phyloP scores from a whole-genome alignment of 1,140 invertebrate species.

The Phymastichus coffea region DNA sequence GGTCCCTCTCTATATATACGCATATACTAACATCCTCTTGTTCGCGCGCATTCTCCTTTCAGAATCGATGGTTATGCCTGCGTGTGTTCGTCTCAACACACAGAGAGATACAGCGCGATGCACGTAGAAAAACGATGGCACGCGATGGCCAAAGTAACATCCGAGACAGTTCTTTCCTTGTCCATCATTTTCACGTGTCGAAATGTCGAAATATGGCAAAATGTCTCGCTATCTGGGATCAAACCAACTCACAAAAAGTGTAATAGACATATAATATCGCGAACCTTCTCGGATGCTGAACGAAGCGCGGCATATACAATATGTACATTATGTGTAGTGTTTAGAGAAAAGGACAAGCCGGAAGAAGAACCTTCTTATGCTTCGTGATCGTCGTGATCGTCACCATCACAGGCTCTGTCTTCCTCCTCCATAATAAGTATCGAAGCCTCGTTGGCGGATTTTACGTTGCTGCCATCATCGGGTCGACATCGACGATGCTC shows the following conservation, averaged over 20 bases:
- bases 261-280: too few species aligned
- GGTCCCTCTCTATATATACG: too few species aligned
- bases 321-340: not conserved
- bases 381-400: not conserved
- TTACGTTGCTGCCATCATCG: too few species aligned
- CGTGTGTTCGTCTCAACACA: not conserved
- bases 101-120: too few species aligned
- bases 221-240: too few species aligned
- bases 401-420: not conserved
- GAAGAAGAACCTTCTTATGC: not conserved
- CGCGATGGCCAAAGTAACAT: conserved; percentile 7
- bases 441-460: conserved; percentile 3
- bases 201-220: too few species aligned
- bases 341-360: not conserved
- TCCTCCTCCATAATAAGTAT: not conserved
- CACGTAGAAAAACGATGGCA: conserved; percentile 18
- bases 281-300: not conserved
- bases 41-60: too few species aligned
- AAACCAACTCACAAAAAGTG: too few species aligned
- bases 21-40: too few species aligned
- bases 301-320: conserved; percentile 2
- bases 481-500: conserved; percentile 31
- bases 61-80: too few species aligned
- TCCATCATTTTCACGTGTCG: too few species aligned
- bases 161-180: too few species aligned